These are phyloP conservation scores for Pseudomyrmex concolor DNA, from an alignment of 1,140 invertebrate genomes.

Conservation along the genomic window DNA sequence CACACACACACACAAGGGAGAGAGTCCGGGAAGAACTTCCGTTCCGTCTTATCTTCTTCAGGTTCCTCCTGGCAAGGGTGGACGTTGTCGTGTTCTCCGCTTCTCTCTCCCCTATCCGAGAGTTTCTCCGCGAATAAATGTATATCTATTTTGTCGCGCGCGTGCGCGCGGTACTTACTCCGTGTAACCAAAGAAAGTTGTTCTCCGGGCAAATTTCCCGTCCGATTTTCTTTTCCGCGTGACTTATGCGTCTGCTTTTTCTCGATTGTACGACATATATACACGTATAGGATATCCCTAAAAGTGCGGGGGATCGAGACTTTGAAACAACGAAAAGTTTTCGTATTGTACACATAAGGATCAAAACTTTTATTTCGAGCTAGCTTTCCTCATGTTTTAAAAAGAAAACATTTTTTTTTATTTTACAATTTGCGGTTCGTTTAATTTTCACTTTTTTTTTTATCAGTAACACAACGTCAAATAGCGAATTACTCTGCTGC, in stretches of 20 bases:
- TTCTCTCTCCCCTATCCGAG: neutral
- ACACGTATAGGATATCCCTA: neutral
- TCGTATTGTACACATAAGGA: no score
- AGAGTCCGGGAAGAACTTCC: slow-evolving; percentile 38
- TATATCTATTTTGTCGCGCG: slow-evolving; percentile 50
- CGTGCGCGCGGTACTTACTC: no score
- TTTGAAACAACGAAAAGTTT: neutral
- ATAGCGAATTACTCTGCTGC: neutral
- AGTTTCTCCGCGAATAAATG: slow-evolving; percentile 51
- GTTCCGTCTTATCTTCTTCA: slow-evolving; percentile 38
- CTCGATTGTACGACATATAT: slow-evolving; percentile 15
- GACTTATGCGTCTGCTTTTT: neutral
- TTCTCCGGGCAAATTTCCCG: slow-evolving; percentile 14
- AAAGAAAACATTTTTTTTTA: neutral
- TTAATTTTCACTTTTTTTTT: slow-evolving; percentile 6
- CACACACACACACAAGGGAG: neutral
- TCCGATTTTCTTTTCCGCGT: slow-evolving; percentile 9
- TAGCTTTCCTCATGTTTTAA: neutral
- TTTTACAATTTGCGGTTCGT: no score
- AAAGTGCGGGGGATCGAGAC: neutral
- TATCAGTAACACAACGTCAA: neutral
- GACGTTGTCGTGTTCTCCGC: neutral
- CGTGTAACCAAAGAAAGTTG: slow-evolving; percentile 16
- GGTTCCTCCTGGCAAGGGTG: slow-evolving; percentile 1
- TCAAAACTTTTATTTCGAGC: no score